Base-by-base conservation (phyloP, 2,888 invertebrate species). In the Phlogophora meticulosa region DNA sequence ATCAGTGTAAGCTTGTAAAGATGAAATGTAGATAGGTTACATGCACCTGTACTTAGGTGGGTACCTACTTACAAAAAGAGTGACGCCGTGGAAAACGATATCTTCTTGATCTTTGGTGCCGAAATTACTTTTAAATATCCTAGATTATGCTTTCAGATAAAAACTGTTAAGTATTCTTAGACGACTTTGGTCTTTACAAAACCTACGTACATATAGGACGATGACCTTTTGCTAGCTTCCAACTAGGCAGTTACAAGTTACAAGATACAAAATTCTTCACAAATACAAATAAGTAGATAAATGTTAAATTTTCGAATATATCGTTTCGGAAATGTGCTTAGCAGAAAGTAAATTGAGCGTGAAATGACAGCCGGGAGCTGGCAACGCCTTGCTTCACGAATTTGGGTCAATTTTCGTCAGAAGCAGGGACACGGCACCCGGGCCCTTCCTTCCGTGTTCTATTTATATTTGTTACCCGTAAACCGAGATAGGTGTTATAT, bases 361-460 rank as follows among this genome's bases (percentile, higher is more conserved):
- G 88, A 93, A 93, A 93, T 92, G 88, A 88, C 88, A 89, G 88
- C 86, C 84, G 76, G 78, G 79, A 77, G 85, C 69, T 76, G 85
- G 81, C 84, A 82, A 78, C 85, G 82, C 83, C 83, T 84, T 76
- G 80, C 82, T 84, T 81, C 66, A 76, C 81, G 82, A 88, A 92
- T 91, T 90, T 88, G 78, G 91, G 91, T 92, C 91, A 91, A 92
- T 91, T 91, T 90, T 85, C 84, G 76, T 77, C 82, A 85, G 84
- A 80, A 68, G 72, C 68, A 70, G 83, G 78, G 81, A 83, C 79
- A 82, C 76, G 75, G 75, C 59, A 67, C 66, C 73, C 61, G 61
- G 72, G 77, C 82, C 84, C 84, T 86, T 83, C 83, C 85, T 85
- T 85, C 83, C 82, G 79, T 61, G 66, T 81, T 85, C 85, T 85